Percentiles rank a stretch among this genome's conserved stretches.
These are phyloP conservation scores for Drosophila kanekoi DNA, from an alignment of 2,888 invertebrate genomes.

Conservation along the genomic window DNA sequence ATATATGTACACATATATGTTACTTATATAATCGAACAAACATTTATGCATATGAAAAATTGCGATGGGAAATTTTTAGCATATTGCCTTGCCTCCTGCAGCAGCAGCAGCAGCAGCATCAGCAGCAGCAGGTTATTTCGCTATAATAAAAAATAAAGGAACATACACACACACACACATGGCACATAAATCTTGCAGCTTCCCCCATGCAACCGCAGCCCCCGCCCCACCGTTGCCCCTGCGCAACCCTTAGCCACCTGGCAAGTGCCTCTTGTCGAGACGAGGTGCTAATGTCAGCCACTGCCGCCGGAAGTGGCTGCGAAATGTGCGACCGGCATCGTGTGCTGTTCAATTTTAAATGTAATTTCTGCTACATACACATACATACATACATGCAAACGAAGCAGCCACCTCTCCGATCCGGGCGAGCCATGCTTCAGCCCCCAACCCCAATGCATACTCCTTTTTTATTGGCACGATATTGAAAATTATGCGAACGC, in stretches of 20 bases:
- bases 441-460: conserved; percentile 14
- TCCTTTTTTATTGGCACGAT: conserved; percentile 72
- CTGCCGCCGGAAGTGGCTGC: conserved; percentile 63
- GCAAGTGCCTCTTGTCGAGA: conserved; percentile 52
- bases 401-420: neutral
- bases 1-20: neutral
- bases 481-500: conserved; percentile 77
- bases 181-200: conserved; percentile 70
- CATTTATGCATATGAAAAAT: conserved; percentile 66
- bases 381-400: neutral
- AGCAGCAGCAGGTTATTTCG: conserved; percentile 34
- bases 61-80: conserved; percentile 67
- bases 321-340: conserved; percentile 45
- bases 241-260: conserved; percentile 43
- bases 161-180: conserved; percentile 48
- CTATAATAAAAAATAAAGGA: conserved; percentile 39
- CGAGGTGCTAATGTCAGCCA: conserved; percentile 75
- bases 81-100: conserved; percentile 62
- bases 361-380: conserved; percentile 62
- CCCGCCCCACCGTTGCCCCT: neutral
- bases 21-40: conserved; percentile 44
- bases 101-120: conserved; percentile 24
- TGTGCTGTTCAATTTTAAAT: conserved; percentile 75
- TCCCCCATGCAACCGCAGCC: neutral
- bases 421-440: conserved; percentile 20